Evolutionary conservation across 2,797 vertebrate genomes (phyloP).

Genomic region (Alauda arvensis): DNA sequence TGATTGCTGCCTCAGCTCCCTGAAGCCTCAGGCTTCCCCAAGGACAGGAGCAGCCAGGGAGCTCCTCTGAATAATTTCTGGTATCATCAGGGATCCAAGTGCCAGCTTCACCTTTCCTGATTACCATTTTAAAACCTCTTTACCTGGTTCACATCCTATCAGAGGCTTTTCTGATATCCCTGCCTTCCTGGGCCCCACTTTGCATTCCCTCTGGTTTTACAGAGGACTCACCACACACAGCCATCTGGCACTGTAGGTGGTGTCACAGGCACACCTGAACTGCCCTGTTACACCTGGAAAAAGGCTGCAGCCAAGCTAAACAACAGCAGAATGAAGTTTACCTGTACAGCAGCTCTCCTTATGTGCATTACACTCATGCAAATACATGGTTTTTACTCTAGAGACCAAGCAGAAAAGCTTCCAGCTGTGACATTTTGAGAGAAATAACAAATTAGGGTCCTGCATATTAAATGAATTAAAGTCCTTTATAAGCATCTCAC

Average conservation of each 20-base stretch:
- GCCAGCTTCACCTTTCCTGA: background rate
- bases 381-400: background rate
- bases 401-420: background rate
- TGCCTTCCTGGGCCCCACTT: background rate
- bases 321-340: background rate
- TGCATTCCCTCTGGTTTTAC: background rate
- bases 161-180: background rate
- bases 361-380: background rate
- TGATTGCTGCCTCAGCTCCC: background rate
- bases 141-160: background rate
- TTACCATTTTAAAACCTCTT: rapidly evolving
- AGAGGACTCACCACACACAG: background rate
- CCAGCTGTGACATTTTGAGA: background rate
- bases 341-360: background rate
- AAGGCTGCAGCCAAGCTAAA: background rate
- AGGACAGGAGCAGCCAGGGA: background rate
- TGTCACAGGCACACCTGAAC: background rate
- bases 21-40: background rate
- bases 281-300: background rate
- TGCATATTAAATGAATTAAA: background rate
- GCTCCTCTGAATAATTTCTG: background rate
- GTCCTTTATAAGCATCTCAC: background rate
- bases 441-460: background rate
- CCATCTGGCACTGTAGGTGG: too few species aligned
- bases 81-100: background rate